These are phyloP conservation scores for Eudasyphora cyanicolor DNA, from an alignment of 2,888 invertebrate species.

Conservation along the genomic window DNA sequence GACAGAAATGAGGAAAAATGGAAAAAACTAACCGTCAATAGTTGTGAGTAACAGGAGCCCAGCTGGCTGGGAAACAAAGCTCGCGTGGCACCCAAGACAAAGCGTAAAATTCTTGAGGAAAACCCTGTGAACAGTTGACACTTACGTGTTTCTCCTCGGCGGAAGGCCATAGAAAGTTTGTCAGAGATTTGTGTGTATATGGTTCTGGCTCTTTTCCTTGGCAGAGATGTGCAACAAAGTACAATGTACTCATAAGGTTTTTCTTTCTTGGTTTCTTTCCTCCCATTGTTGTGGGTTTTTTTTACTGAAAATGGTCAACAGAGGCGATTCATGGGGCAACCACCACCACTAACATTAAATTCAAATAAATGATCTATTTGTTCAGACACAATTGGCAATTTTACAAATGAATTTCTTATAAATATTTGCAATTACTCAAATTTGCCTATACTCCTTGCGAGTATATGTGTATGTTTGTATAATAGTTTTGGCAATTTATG, in stretches of 20 bases:
- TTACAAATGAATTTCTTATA: constrained; percentile 43
- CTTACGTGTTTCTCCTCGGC: constrained; percentile 31
- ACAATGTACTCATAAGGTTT: too few species aligned
- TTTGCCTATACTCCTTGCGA: not conserved
- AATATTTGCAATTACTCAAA: constrained; percentile 45
- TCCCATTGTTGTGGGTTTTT: not conserved
- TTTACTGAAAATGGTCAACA: constrained; percentile 40
- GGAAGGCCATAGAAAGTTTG: constrained; percentile 1
- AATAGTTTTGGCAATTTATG: constrained; percentile 42
- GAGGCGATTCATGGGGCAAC: not conserved
- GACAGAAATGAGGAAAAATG: too few species aligned
- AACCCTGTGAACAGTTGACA: constrained; percentile 45
- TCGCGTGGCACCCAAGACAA: not conserved
- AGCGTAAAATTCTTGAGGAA: constrained; percentile 41
- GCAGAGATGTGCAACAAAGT: too few species aligned
- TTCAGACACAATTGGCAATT: constrained; percentile 53
- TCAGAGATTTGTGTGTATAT: not conserved
- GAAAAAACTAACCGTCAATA: constrained; percentile 17
- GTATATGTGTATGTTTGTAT: not conserved
- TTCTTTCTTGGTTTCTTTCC: too few species aligned
- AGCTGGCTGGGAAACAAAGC: constrained; percentile 22
- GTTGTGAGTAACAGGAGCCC: constrained; percentile 37
- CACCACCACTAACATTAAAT: too few species aligned
- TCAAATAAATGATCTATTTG: constrained; percentile 53
- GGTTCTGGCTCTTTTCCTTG: too few species aligned